phyloP scores from a whole-genome alignment of 2,888 invertebrate species.

The Oscheius sp. region DNA sequence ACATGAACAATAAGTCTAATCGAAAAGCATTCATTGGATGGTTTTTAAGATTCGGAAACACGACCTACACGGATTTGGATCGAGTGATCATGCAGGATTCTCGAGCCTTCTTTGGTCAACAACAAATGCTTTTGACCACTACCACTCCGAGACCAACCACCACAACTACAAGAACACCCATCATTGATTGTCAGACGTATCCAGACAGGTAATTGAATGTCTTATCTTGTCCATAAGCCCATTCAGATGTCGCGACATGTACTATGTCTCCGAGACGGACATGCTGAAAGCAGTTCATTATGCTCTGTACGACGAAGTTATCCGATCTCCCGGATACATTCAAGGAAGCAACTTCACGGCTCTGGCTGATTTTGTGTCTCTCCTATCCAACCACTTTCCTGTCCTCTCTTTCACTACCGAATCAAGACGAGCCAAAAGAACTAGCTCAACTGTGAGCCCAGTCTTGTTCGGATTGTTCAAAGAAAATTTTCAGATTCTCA shows the following conservation, averaged over 20 bases:
- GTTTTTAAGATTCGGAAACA: conserved; percentile 43
- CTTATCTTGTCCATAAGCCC: not conserved
- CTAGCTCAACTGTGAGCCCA: conserved; percentile 56
- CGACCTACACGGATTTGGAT: conserved; percentile 55
- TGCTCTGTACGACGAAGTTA: conserved; percentile 71
- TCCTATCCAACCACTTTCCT: conserved; percentile 71
- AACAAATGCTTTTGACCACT: conserved; percentile 41
- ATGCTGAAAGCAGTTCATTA: conserved; percentile 71
- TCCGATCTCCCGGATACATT: conserved; percentile 53
- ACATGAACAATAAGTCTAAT: conserved; percentile 60
- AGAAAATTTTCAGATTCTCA: conserved; percentile 59
- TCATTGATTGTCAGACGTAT: conserved; percentile 64
- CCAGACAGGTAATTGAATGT: conserved; percentile 56
- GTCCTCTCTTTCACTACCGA: conserved; percentile 66
- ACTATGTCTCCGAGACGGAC: conserved; percentile 72
- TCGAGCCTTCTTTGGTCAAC: conserved; percentile 33
- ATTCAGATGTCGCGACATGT: conserved; percentile 64
- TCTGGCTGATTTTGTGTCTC: conserved; percentile 67
- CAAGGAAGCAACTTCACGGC: conserved; percentile 68
- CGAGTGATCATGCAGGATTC: conserved; percentile 48
- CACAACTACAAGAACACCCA: conserved; percentile 55
- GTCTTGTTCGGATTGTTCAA: not conserved
- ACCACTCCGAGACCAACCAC: conserved; percentile 57
- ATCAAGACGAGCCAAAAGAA: conserved; percentile 51
- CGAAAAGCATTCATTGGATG: not conserved